These are phyloP conservation scores for Epinephelus malabaricus DNA, from an alignment of 2,797 vertebrate genomes.

Conservation along the genomic window DNA sequence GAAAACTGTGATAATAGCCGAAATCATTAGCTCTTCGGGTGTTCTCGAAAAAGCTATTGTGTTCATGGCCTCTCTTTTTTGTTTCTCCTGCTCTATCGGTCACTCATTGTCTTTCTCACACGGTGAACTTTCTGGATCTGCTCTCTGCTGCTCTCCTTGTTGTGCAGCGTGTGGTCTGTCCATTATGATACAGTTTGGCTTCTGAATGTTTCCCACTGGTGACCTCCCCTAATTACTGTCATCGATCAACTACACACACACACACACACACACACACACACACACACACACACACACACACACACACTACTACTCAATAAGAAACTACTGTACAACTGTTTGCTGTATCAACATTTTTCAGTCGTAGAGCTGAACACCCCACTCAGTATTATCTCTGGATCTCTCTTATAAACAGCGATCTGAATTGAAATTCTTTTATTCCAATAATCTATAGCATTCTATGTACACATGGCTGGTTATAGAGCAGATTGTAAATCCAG, in stretches of 20 bases:
- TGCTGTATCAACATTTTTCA: slow-evolving; percentile 17
- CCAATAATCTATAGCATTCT: neutral
- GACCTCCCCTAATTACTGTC: slow-evolving; percentile 53
- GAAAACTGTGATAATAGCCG: slow-evolving; percentile 70
- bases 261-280: neutral
- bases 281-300: neutral
- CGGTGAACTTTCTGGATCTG: neutral
- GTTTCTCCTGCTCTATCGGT: neutral
- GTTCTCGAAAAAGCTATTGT: slow-evolving; percentile 39
- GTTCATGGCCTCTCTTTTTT: slow-evolving; percentile 44
- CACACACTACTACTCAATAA: neutral
- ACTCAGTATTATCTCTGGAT: neutral
- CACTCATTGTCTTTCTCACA: neutral
- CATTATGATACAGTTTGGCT: slow-evolving; percentile 34
- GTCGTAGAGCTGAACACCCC: neutral
- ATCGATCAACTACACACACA: slow-evolving; percentile 48
- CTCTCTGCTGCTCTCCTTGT: slow-evolving; percentile 14
- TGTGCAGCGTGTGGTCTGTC: slow-evolving; percentile 13
- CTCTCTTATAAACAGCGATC: neutral
- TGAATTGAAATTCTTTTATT: neutral
- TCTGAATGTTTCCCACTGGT: slow-evolving; percentile 44
- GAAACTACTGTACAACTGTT: neutral
- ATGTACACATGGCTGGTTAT: neutral
- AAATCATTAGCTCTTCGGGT: slow-evolving; percentile 68
- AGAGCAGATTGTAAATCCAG: too few species aligned